phyloP scores from a whole-genome alignment of 2,113 vertebrate species.

The Dascyllus trimaculatus region DNA sequence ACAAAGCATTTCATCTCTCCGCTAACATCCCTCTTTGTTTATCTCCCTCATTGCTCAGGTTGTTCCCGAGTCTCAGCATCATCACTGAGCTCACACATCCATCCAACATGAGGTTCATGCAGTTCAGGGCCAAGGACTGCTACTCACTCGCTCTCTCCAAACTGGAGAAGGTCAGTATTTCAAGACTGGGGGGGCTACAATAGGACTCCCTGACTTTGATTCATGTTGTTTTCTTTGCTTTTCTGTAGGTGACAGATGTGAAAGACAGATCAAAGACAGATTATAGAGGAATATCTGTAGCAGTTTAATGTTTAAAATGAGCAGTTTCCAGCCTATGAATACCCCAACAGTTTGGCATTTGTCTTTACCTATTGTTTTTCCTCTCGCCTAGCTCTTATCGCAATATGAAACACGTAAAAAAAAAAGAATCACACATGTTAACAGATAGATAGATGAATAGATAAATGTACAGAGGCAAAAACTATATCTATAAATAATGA shows the following conservation, averaged over 20 bases:
- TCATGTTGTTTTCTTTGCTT: neutral
- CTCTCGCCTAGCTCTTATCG: too few relatives aligned
- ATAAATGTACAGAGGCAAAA: too few relatives aligned
- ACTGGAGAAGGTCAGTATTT: conserved; percentile 92
- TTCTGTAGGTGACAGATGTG: neutral
- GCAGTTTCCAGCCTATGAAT: too few relatives aligned
- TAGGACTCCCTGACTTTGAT: neutral
- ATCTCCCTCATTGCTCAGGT: conserved; percentile 76
- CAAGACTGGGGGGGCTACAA: neutral
- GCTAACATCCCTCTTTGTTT: neutral
- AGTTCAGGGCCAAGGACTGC: conserved; percentile 98
- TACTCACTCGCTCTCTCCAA: conserved; percentile 97
- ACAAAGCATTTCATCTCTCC: neutral
- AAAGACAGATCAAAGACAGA: neutral
- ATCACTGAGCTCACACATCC: conserved; percentile 98
- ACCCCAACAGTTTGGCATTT: too few relatives aligned
- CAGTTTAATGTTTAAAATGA: too few relatives aligned
- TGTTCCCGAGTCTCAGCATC: conserved; percentile 97
- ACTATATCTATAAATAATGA: too few relatives aligned
- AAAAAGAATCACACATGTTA: too few relatives aligned
- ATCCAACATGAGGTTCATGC: conserved; percentile 99
- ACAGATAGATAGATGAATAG: too few relatives aligned
- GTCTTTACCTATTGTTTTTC: too few relatives aligned
- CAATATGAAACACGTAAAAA: too few relatives aligned
- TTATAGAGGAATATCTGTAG: too few relatives aligned